Evolutionary conservation across 2,113 vertebrate genomes (phyloP).

Genomic region (Alethe diademata): DNA sequence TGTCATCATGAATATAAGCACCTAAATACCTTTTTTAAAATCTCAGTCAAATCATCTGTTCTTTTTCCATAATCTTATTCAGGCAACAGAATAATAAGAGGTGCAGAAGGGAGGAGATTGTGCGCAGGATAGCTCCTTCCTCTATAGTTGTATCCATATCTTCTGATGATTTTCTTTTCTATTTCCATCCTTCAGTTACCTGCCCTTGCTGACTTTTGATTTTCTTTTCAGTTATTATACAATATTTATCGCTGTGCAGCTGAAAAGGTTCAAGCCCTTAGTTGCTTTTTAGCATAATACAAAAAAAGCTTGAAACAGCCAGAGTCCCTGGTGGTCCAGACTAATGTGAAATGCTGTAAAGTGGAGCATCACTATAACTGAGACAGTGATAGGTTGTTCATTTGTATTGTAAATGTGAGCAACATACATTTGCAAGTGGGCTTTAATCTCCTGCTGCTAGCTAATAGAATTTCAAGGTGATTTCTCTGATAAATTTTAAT

Average conservation of each 20-base stretch:
- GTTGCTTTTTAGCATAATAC: background rate
- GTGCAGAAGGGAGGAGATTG: background rate
- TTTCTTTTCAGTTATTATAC: background rate
- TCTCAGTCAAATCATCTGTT: background rate
- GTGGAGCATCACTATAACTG: background rate
- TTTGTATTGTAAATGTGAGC: background rate
- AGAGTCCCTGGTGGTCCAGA: background rate
- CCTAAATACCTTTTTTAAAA: constrained; percentile 24
- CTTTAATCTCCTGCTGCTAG: background rate
- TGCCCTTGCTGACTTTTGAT: background rate
- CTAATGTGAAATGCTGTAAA: background rate
- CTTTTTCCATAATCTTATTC: background rate
- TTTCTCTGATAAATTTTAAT: background rate
- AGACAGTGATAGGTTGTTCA: background rate
- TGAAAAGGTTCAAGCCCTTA: background rate
- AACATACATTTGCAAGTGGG: background rate
- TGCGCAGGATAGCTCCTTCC: background rate
- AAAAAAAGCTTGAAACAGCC: background rate
- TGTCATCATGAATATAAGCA: constrained; percentile 31
- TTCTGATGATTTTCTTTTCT: background rate
- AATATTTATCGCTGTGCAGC: background rate
- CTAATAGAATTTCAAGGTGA: background rate
- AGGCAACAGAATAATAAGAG: background rate
- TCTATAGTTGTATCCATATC: background rate
- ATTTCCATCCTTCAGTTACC: background rate